These are phyloP conservation scores for Kradibia gibbosae DNA, from an alignment of 1,140 invertebrate genomes.

Conservation along the genomic window DNA sequence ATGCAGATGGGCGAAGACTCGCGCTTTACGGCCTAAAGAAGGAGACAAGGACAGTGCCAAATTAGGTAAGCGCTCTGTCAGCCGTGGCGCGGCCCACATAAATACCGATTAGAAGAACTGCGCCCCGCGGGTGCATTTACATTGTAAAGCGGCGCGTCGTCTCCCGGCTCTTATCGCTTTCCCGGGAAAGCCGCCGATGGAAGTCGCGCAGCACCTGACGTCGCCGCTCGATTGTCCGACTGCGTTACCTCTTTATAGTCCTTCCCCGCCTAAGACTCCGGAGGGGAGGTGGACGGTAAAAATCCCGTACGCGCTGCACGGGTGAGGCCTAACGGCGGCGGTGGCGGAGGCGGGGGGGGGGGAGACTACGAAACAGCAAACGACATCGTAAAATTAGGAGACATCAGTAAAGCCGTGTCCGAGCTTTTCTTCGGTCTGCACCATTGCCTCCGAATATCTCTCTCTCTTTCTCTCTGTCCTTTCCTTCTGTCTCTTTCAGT, in stretches of 20 bases:
- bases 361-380: background rate
- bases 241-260: background rate
- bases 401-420: background rate
- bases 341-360: background rate
- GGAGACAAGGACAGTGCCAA: background rate
- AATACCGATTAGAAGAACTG: constrained; percentile 8
- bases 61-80: background rate
- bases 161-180: background rate
- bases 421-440: background rate
- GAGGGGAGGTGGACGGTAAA: background rate
- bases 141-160: constrained; percentile 32
- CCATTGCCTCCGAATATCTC: no score
- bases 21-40: background rate
- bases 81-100: background rate
- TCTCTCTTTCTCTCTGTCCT: no score
- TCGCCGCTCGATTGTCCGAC: constrained; percentile 1
- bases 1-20: constrained; percentile 3
- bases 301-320: constrained; percentile 13
- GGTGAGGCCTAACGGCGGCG: background rate
- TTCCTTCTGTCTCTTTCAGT: constrained; percentile 1
- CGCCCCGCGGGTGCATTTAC: constrained; percentile 18
- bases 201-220: constrained; percentile 29
- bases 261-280: background rate
- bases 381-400: constrained; percentile 44
- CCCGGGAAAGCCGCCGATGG: constrained; percentile 34